Evolutionary conservation across 2,888 invertebrate genomes (phyloP).

Genomic region (Spilarctia lutea): DNA sequence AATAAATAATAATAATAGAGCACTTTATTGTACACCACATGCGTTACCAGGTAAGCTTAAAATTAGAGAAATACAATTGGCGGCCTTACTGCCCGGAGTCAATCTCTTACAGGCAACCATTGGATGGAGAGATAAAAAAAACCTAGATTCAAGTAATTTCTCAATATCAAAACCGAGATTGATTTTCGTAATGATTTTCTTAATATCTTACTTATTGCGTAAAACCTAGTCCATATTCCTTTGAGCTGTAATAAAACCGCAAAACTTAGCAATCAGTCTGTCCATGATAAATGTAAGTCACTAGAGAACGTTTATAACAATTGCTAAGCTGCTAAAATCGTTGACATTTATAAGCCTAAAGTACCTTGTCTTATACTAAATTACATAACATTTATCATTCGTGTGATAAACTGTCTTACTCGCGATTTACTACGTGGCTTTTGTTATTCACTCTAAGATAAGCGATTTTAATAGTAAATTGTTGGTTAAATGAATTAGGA

Average conservation of each 20-base stretch:
- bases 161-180: neutral
- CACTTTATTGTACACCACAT: too few relatives aligned
- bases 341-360: constrained; percentile 8
- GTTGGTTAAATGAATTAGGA: too few relatives aligned
- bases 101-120: too few relatives aligned
- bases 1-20: too few relatives aligned
- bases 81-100: too few relatives aligned
- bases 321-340: constrained; percentile 5
- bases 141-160: neutral
- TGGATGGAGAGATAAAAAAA: too few relatives aligned
- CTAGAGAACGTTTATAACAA: constrained; percentile 8
- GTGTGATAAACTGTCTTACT: neutral
- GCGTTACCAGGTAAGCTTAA: too few relatives aligned
- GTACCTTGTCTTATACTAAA: constrained; percentile 1
- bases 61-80: too few relatives aligned
- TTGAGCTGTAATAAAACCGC: neutral
- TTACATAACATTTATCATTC: neutral
- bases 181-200: neutral
- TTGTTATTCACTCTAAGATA: neutral
- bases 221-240: neutral
- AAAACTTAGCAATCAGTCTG: constrained; percentile 3
- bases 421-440: neutral
- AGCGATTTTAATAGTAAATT: neutral
- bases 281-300: neutral
- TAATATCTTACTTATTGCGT: neutral